Evolutionary conservation across 2,888 invertebrate species (phyloP).

Genomic region (Miltochrista miniata): DNA sequence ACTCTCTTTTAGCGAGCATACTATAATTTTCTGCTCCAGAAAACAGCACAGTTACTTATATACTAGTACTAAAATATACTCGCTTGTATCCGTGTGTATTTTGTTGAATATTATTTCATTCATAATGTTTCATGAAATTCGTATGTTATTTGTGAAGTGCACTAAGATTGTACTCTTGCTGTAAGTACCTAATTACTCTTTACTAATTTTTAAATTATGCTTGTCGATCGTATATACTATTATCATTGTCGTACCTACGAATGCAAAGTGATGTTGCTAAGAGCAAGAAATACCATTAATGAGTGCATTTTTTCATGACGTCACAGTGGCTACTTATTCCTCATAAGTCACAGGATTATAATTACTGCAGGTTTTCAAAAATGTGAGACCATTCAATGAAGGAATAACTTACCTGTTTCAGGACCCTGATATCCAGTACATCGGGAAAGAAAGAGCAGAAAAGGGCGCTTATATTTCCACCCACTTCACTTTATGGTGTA

Average conservation of each 20-base stretch:
- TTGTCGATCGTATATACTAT: too few relatives aligned
- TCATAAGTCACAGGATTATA: too few relatives aligned
- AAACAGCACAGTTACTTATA: slow-evolving; percentile 36
- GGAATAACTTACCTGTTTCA: slow-evolving; percentile 3
- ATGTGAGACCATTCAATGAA: too few relatives aligned
- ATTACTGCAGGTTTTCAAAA: too few relatives aligned
- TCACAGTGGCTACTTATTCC: too few relatives aligned
- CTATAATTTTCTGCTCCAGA: slow-evolving; percentile 47
- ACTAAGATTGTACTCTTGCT: slow-evolving; percentile 34
- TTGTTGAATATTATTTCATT: slow-evolving; percentile 10
- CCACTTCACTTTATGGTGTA: slow-evolving; percentile 76
- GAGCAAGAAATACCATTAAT: too few relatives aligned
- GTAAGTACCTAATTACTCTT: slow-evolving; percentile 41
- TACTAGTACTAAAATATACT: slow-evolving; percentile 38
- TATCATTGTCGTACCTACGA: too few relatives aligned
- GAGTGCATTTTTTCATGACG: too few relatives aligned
- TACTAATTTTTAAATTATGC: too few relatives aligned
- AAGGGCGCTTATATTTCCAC: slow-evolving; percentile 68
- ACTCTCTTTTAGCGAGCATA: slow-evolving; percentile 45
- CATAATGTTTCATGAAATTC: background rate
- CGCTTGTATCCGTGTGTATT: slow-evolving; percentile 35
- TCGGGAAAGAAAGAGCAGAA: slow-evolving; percentile 56
- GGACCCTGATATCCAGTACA: slow-evolving; percentile 32
- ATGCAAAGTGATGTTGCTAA: too few relatives aligned
- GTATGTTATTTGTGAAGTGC: slow-evolving; percentile 41